Percentiles rank a stretch among this genome's conserved stretches.
These are phyloP conservation scores for Panthera uncia DNA, from an alignment of 2,113 vertebrate species.

Conservation along the genomic window DNA sequence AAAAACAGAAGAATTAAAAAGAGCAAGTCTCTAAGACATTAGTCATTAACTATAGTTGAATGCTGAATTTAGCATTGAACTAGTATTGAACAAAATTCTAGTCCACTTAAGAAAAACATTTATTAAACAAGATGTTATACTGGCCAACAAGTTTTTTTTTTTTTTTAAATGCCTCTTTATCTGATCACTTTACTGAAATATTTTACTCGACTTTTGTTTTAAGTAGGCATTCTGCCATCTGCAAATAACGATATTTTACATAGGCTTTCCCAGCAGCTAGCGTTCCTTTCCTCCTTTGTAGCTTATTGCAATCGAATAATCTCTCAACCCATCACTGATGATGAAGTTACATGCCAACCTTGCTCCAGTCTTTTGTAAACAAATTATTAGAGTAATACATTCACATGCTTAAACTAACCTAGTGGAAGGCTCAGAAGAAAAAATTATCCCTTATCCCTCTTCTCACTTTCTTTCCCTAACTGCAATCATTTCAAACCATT, in stretches of 20 bases:
- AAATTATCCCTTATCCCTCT: neutral
- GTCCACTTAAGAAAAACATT: slow-evolving; percentile 31
- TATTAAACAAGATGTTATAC: slow-evolving; percentile 18
- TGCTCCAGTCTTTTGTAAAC: neutral
- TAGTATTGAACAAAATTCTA: slow-evolving; percentile 28
- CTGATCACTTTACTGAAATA: slow-evolving; percentile 21
- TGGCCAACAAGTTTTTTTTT: neutral
- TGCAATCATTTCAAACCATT: neutral
- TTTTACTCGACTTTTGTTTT: slow-evolving; percentile 35
- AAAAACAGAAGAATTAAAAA: neutral
- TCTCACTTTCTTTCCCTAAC: neutral
- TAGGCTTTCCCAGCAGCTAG: neutral
- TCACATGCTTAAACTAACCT: neutral
- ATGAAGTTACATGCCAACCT: neutral
- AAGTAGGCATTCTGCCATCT: slow-evolving; percentile 38
- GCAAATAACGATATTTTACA: neutral
- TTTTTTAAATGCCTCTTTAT: slow-evolving; percentile 3
- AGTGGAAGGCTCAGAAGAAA: neutral
- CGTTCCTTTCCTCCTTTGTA: slow-evolving; percentile 10
- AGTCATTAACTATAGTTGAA: neutral
- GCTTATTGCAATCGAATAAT: neutral
- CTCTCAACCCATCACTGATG: neutral
- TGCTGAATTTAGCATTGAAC: neutral
- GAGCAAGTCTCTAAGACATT: neutral
- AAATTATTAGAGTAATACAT: neutral